Evolutionary conservation across 2,113 vertebrate species (phyloP).

Genomic region (Phylloscopus trochilus): DNA sequence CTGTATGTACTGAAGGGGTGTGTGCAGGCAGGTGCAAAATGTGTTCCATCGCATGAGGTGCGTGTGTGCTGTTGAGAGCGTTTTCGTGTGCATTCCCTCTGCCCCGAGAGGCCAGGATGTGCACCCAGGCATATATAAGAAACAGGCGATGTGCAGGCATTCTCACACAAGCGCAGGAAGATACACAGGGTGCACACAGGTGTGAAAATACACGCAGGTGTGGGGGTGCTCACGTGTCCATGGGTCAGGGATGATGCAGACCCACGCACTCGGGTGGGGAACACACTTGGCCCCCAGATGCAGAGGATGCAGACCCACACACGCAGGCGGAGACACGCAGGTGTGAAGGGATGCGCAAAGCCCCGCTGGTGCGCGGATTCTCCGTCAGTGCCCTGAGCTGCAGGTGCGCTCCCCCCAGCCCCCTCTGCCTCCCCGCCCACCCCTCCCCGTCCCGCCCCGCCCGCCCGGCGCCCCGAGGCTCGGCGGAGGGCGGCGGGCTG

Average conservation of each 20-base stretch:
- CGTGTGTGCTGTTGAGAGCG: rapidly evolving
- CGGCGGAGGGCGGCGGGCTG: background rate
- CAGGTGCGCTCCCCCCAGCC: background rate
- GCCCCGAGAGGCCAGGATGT: background rate
- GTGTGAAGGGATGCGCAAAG: background rate
- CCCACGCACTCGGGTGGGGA: background rate
- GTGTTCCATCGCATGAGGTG: rapidly evolving
- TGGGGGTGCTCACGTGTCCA: no score
- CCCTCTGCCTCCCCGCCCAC: background rate
- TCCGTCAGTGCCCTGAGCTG: background rate
- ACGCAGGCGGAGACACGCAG: background rate
- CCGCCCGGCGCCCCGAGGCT: no score
- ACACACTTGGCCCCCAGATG: background rate
- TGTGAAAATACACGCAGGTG: background rate
- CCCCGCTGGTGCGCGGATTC: background rate
- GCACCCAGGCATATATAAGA: background rate
- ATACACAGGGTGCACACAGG: no score
- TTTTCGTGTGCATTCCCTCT: background rate
- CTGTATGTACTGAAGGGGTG: background rate
- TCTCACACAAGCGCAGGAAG: no score
- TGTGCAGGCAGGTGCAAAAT: background rate
- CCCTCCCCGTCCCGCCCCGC: background rate
- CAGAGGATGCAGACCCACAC: background rate
- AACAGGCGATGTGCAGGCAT: background rate
- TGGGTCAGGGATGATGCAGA: background rate